Evolutionary conservation across 2,888 invertebrate genomes (phyloP), one percentile per base, ranked within the genome.

Genomic region (Acanthacorydalis orientalis): DNA sequence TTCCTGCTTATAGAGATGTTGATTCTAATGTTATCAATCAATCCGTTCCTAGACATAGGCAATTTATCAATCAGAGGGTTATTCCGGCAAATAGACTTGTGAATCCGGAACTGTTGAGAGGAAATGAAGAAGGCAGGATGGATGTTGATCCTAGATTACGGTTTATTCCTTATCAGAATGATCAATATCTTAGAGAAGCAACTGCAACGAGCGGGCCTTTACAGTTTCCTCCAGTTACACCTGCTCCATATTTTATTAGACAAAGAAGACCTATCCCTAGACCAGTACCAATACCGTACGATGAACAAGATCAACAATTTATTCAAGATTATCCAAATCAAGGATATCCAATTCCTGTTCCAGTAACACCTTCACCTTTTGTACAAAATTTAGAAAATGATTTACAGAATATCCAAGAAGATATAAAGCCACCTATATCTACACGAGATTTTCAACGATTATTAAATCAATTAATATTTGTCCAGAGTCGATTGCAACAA

Each of bases 381-480:
- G 39, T 12, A 4, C 47, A 15, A 31, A 43, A 42, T 12, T 46
- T n/a, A 6, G 62, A 64, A 1, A 72, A 73, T 48, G 68, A 70
- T 6, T 63, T 62, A 2, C 56, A 65, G 7, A 69, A 71, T 23
- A 74, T 74, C 51, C 69, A 74, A 61, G 73, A 75, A 49, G 69
- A 73, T 2, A 79, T 80, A 41, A 71, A 76, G 43, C 75, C 81
- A 9, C 83, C 83, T 7, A 74, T 83, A 2, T 82, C 81, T 57
- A 77, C 80, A 1, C 72, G 75, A 56, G 83, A 83, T 58, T 75
- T 83, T 50, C 79, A 80, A 57, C 69, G 76, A 43, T 63, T 83
- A 38, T 64, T 83, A 7, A 77, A 80, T 51, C 73, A 78, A 59
- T 64, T 83, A 48, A 72, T 83, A 35, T 59, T 75, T 32, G 67